phyloP scores from a whole-genome alignment of 2,113 vertebrate species.

The Microcebus griseorufus region DNA sequence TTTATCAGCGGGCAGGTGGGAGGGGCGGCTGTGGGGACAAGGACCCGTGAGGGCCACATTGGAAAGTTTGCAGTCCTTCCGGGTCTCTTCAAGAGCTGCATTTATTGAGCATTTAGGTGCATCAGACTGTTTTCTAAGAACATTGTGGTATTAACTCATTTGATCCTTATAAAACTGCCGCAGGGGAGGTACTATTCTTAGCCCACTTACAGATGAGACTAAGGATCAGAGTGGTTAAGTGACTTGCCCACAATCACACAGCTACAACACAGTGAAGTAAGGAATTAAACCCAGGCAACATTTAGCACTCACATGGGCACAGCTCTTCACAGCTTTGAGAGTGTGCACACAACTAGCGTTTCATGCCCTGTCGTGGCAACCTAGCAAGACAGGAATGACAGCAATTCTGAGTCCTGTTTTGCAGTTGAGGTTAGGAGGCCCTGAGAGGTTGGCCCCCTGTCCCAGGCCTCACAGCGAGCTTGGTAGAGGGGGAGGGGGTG shows the following conservation, averaged over 20 bases:
- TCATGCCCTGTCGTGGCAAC: neutral
- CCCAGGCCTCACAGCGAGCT: too few relatives aligned
- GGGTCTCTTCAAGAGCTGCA: neutral
- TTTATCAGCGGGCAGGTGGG: neutral
- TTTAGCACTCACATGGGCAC: accelerated
- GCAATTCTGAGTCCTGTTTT: neutral
- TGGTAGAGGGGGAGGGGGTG: neutral
- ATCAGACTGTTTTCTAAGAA: neutral
- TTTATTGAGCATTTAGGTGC: neutral
- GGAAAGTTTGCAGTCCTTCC: neutral
- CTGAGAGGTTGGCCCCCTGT: accelerated
- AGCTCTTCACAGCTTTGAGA: neutral
- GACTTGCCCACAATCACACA: neutral
- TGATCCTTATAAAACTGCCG: neutral
- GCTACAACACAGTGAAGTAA: neutral
- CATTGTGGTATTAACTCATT: neutral
- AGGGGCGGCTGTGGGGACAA: neutral
- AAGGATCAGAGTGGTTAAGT: neutral
- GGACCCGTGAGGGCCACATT: too few relatives aligned
- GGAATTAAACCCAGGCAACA: neutral
- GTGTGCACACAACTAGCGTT: accelerated
- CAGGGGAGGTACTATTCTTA: neutral
- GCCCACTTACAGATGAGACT: neutral
- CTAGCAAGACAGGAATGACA: neutral
- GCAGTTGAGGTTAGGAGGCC: neutral